These are phyloP conservation scores for Antechinus stuartii DNA, from an alignment of 2,113 vertebrate species.

Conservation along the genomic window DNA sequence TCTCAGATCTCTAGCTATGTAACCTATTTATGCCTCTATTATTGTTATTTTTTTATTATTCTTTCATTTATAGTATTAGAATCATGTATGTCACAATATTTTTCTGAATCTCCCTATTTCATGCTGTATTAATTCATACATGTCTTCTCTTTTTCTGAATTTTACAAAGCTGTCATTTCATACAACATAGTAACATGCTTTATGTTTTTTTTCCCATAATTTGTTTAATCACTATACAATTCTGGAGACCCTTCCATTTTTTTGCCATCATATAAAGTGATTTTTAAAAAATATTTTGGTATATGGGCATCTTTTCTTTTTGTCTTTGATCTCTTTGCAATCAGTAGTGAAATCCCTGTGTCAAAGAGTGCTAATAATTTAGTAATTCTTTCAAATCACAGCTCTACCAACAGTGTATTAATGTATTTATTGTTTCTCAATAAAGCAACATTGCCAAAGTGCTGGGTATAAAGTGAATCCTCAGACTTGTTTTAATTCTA, in stretches of 20 bases:
- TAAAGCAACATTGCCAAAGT: background rate
- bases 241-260: background rate
- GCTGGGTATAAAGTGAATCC: background rate
- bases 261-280: background rate
- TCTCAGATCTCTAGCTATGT: background rate
- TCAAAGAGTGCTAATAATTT: background rate
- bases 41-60: background rate
- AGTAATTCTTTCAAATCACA: background rate
- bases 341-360: background rate
- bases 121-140: background rate
- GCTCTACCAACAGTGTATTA: background rate
- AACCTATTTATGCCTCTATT: background rate
- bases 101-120: background rate
- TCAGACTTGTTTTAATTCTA: background rate
- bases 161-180: background rate
- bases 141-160: background rate
- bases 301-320: background rate
- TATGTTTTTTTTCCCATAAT: background rate
- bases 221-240: background rate
- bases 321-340: background rate
- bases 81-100: background rate
- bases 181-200: background rate
- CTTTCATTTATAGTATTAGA: background rate
- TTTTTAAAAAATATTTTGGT: background rate
- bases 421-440: background rate